Percentiles rank a stretch among this genome's conserved stretches.
Evolutionary conservation across 2,113 vertebrate species (phyloP).

Genomic region (Chloropsis cyanopogon): DNA sequence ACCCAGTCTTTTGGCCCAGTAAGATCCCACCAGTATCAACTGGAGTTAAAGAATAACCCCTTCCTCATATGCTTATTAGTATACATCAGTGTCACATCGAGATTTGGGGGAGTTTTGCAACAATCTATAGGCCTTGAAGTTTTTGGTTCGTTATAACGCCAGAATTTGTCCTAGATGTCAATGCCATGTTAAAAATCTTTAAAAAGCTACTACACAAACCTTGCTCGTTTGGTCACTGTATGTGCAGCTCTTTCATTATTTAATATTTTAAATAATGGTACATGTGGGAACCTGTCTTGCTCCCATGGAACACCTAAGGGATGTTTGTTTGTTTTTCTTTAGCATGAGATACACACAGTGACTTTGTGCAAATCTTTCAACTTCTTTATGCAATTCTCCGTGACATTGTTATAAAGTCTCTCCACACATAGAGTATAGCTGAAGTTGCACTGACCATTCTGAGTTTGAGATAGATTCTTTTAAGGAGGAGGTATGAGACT

Average conservation of each 20-base stretch:
- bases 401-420: not conserved
- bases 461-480: not conserved
- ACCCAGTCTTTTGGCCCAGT: not conserved
- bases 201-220: not conserved
- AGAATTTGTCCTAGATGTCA: not conserved
- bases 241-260: not conserved
- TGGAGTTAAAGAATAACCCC: not conserved
- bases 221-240: not conserved
- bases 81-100: not conserved
- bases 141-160: not conserved
- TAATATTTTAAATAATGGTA: not conserved
- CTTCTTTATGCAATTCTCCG: not conserved
- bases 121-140: not conserved
- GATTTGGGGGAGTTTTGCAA: not conserved
- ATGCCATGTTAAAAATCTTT: not conserved
- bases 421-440: not conserved
- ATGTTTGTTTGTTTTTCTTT: not conserved
- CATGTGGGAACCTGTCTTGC: not conserved
- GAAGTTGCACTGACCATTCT: not conserved
- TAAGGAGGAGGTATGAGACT: not conserved
- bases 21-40: not conserved
- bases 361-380: not conserved
- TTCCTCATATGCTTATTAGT: not conserved
- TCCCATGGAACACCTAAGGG: not conserved
- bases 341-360: not conserved